Base-by-base conservation (phyloP, 2,113 vertebrate species). In the Melanostigma gelatinosum region DNA sequence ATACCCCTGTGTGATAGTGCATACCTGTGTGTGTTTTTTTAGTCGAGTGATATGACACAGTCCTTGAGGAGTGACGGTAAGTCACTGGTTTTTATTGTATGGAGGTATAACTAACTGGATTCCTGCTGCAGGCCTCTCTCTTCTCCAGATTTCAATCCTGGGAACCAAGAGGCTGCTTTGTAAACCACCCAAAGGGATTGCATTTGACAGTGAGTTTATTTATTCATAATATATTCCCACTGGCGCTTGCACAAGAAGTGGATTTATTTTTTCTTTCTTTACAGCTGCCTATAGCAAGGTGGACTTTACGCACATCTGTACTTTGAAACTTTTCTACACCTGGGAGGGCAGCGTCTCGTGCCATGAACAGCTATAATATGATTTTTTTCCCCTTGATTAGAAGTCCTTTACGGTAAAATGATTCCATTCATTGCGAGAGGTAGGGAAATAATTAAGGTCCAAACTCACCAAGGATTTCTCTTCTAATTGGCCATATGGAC, bases 401-500 rank as follows among this genome's bases (percentile, higher is more conserved):
- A 88, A 90, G 90, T 87, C 88, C 87, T 94, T 93, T 91, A 93
- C 86, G 89, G 74, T 91, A 79, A 92, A 92, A 88, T 93, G 87
- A 88, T 92, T 92, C 86, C 83, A 91, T 91, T 89, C 85, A 91
- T 87, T 88, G 87, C 12, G n/a, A 83, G 85, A 88, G 84, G 88
- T 76, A 74, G 71, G 79, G 84, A 89, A 93, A 92, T 93, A 92
- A 94, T 92, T 93, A 91, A 93, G 78, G 88, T 29, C 40, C 50
- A 90, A 92, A 91, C 81, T 89, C 94, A 94, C 93, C 38, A 88
- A 93, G 91, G 94, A 90, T 80, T 91, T 89, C 75, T 82, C 63
- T 87, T 91, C 84, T 94, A 94, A 94, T 94, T 94, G 92, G 90
- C 94, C 94, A 94, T 93, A 95, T 94, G 93, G 91, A 92, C 86